phyloP scores from a whole-genome alignment of 1,140 invertebrate species.

The Mya arenaria region DNA sequence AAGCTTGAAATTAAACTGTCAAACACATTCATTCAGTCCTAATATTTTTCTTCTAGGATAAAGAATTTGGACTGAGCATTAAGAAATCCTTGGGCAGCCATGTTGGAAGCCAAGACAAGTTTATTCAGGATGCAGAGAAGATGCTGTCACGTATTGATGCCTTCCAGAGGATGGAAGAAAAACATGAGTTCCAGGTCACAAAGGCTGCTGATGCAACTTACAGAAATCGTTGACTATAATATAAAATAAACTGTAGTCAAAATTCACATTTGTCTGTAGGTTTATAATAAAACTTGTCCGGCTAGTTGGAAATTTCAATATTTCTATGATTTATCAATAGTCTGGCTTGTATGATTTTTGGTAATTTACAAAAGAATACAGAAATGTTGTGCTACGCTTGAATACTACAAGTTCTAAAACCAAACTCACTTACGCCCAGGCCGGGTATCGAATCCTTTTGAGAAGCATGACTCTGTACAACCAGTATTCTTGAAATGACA shows the following conservation, averaged over 20 bases:
- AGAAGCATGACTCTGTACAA: too few species aligned
- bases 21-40: not conserved
- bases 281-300: not conserved
- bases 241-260: not conserved
- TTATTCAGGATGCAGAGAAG: slow-evolving; percentile 17
- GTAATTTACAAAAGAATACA: not conserved
- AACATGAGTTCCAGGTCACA: not conserved
- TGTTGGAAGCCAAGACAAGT: not conserved
- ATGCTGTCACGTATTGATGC: slow-evolving; percentile 9
- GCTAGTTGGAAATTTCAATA: not conserved
- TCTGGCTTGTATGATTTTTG: not conserved
- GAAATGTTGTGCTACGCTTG: too few species aligned
- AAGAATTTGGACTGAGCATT: slow-evolving; percentile 28
- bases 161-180: slow-evolving; percentile 27
- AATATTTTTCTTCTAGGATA: slow-evolving; percentile 9
- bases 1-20: too few species aligned
- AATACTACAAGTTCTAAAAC: too few species aligned
- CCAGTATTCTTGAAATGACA: too few species aligned
- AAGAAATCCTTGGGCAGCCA: not conserved
- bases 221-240: not conserved
- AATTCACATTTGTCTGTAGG: not conserved
- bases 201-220: not conserved
- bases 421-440: too few species aligned
- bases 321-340: not conserved
- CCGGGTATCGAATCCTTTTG: too few species aligned